Base-by-base conservation (phyloP, 2,888 invertebrate species). In the Drosophila antonietae region DNA sequence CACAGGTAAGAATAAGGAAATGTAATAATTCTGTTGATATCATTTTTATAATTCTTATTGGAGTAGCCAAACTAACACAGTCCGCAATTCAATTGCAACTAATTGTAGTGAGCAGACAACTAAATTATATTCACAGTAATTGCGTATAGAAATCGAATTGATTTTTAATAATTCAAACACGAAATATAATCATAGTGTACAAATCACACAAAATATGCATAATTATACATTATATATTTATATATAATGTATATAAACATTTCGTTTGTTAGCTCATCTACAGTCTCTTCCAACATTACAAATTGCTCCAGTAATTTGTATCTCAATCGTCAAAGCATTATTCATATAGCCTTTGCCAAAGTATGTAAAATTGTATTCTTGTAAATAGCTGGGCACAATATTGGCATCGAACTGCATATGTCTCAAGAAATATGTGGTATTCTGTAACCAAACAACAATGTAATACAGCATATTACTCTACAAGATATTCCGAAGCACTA, bases 311-410 rank as follows among this genome's bases (percentile, higher is more conserved):
- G 14, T 31, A 6, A 41, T 10, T 8, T 18, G 10, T 20, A 59
- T 3, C 3, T 59, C 59, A 15, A 6, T 0, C 5, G n/a, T 2
- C 0, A 7, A 2, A 15, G 14, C 35, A 39, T 15, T 15, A 5
- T 49, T 39, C 3, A 14, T 14, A 20, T 15, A 59, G 18, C 31
- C 31, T 4, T 41, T 39, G 3, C 39, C 49, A 12, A 4, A 0
- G 7, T 1, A 59, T 15, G 59, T 49, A 3, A 49, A 59, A 10
- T 49, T 59, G 6, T 59, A 41, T 31, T 59, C 59, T 9, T 49
- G 49, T 1, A 41, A 0, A 41, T 39, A 20, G 2, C 2, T 15
- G 20, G 31, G 15, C 49, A 59, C 3, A 39, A 15, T 7, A 2
- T 3, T 39, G 10, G 7, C 20, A 49, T 59, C 59, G 20, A 59